These are phyloP conservation scores for Limnephilus rhombicus DNA, from an alignment of 2,888 invertebrate genomes.

Conservation along the genomic window DNA sequence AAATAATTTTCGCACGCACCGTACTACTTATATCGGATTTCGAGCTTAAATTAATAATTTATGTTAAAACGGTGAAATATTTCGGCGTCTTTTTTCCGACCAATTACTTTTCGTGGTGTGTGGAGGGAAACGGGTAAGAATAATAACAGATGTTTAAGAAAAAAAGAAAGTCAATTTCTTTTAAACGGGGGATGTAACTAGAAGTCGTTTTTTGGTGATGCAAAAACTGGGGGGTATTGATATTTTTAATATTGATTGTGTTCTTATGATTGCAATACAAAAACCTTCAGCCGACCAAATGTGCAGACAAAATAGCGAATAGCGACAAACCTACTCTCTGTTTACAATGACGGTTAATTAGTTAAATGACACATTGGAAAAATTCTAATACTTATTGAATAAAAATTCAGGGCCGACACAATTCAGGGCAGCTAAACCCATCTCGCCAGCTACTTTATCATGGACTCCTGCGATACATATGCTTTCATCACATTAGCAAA, in stretches of 20 bases:
- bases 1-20: neutral
- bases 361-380: too few relatives aligned
- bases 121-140: neutral
- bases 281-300: neutral
- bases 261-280: neutral
- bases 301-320: neutral
- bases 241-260: too few relatives aligned
- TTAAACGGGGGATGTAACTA: neutral
- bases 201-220: neutral
- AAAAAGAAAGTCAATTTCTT: neutral
- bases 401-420: too few relatives aligned
- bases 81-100: neutral
- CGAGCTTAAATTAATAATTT: neutral
- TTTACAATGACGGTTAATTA: too few relatives aligned
- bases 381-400: too few relatives aligned
- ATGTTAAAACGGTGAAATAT: neutral
- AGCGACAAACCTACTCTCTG: too few relatives aligned
- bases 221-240: neutral
- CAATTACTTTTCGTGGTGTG: neutral
- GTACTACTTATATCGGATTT: neutral
- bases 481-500: too few relatives aligned
- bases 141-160: neutral
- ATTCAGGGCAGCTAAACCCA: too few relatives aligned
- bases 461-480: too few relatives aligned
- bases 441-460: too few relatives aligned